Conservation (phyloP, 2,113 vertebrate genomes). For the Tachysurus fulvidraco region DNA sequence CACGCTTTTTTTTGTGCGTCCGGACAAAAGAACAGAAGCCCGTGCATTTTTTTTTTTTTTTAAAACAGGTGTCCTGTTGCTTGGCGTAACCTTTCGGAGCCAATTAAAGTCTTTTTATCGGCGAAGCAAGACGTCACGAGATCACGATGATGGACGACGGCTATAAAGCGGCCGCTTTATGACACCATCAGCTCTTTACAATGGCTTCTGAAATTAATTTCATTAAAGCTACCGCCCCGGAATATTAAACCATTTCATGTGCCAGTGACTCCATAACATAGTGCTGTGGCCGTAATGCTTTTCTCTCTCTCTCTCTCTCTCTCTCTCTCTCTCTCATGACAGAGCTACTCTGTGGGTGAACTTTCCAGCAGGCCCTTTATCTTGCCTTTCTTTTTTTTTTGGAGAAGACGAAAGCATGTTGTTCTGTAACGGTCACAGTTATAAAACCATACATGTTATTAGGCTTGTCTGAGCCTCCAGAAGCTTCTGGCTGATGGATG, state of each 20-base stretch:
- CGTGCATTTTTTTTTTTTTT: conserved; percentile 55
- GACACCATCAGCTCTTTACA: conserved; percentile 72
- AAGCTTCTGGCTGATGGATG: conserved; percentile 60
- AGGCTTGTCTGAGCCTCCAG: conserved; percentile 16
- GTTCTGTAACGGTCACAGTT: conserved; percentile 4
- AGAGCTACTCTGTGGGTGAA: not conserved
- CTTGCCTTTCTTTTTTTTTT: not conserved
- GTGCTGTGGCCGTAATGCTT: conserved; percentile 45
- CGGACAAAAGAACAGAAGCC: conserved; percentile 54
- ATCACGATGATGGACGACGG: conserved; percentile 72
- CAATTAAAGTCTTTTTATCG: conserved; percentile 68
- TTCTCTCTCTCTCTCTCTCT: not conserved
- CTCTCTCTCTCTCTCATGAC: not conserved
- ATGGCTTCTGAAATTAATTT: conserved; percentile 77
- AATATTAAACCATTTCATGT: conserved; percentile 75
- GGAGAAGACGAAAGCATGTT: not conserved
- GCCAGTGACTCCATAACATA: conserved; percentile 65
- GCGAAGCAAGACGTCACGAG: conserved; percentile 68
- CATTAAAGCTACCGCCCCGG: conserved; percentile 71
- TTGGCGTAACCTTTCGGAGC: conserved; percentile 70
- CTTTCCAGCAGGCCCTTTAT: not conserved
- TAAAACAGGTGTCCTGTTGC: conserved; percentile 56
- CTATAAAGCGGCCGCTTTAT: conserved; percentile 74
- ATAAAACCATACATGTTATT: conserved; percentile 1
- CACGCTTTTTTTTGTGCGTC: not conserved